phyloP scores from a whole-genome alignment of 2,888 invertebrate species.

The Drosophila tripunctata region DNA sequence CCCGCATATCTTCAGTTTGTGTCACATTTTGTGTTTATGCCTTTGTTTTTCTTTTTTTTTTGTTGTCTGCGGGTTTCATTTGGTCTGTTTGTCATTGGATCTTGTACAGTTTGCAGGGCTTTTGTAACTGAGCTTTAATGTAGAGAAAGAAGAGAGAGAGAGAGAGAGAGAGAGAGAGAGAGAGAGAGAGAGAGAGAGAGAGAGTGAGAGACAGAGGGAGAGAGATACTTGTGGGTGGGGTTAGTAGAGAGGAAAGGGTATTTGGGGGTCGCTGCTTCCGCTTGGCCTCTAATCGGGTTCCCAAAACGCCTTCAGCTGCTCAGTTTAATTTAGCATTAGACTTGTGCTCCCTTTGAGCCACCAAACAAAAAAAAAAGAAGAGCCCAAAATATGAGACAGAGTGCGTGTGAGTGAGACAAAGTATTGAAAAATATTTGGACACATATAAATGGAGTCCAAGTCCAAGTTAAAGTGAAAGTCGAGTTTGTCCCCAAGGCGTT shows the following conservation, averaged over 20 bases:
- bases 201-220: not conserved
- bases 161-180: not conserved
- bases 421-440: slow-evolving; percentile 57
- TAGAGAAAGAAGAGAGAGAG: no score
- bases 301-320: slow-evolving; percentile 60
- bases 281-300: slow-evolving; percentile 57
- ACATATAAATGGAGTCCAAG: slow-evolving; percentile 54
- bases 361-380: not conserved
- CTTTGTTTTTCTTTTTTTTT: slow-evolving; percentile 23
- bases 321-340: slow-evolving; percentile 62
- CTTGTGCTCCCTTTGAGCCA: slow-evolving; percentile 17
- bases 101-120: slow-evolving; percentile 8
- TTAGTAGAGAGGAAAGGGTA: no score
- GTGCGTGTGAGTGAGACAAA: not conserved
- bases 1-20: slow-evolving; percentile 27
- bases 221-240: no score
- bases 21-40: slow-evolving; percentile 33
- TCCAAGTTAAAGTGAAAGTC: slow-evolving; percentile 43
- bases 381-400: not conserved
- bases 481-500: slow-evolving; percentile 21
- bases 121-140: slow-evolving; percentile 17
- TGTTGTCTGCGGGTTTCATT: slow-evolving; percentile 23
- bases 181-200: not conserved
- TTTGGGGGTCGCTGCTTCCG: slow-evolving; percentile 38
- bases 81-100: slow-evolving; percentile 48